Conservation (phyloP, 2,888 invertebrate species). For the Diarsia brunnea region DNA sequence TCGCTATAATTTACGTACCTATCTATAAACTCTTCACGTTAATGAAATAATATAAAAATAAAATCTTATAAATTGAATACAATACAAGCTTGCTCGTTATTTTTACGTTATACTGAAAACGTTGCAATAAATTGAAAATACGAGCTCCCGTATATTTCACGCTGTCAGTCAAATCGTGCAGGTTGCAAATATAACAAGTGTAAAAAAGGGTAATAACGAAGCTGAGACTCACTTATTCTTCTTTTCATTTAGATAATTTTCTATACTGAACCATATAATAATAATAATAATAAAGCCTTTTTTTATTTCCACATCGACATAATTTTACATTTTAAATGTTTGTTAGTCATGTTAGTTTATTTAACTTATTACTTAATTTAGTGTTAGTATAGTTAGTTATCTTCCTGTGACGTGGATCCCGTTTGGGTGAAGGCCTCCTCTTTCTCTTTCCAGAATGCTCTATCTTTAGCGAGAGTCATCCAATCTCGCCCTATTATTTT, state of each 20-base stretch:
- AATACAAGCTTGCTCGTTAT: slow-evolving; percentile 9
- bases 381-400: no score
- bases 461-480: no score
- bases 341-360: no score
- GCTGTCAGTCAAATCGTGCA: background rate
- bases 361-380: no score
- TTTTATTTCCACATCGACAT: no score
- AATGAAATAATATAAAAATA: background rate
- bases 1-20: background rate
- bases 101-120: slow-evolving; percentile 9
- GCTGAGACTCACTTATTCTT: background rate
- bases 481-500: no score
- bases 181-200: background rate
- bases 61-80: background rate
- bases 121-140: slow-evolving; percentile 17
- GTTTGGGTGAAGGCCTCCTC: no score
- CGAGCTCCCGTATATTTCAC: background rate
- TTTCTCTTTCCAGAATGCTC: no score
- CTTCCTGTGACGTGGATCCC: no score
- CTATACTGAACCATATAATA: background rate
- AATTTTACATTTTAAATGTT: no score
- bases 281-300: no score
- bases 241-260: background rate
- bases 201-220: background rate
- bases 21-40: background rate